These are phyloP conservation scores for Plagodis dolabraria DNA, from an alignment of 2,888 invertebrate species.

Conservation along the genomic window DNA sequence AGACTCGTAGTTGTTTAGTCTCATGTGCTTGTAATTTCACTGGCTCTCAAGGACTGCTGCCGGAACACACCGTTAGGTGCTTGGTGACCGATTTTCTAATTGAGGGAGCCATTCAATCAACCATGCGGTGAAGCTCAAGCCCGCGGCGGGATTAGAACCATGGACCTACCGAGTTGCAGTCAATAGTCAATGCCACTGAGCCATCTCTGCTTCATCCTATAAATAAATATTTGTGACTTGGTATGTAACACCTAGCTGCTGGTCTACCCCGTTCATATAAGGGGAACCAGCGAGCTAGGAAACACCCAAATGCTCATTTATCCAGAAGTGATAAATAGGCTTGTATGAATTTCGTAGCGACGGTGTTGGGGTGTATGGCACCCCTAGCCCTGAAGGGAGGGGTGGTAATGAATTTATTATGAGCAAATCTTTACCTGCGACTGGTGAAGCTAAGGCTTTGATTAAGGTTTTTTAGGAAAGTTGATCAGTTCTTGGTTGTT, in stretches of 20 bases:
- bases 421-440: conserved; percentile 39
- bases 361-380: conserved; percentile 22
- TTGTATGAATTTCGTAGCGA: conserved; percentile 57
- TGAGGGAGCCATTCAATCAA: too few relatives aligned
- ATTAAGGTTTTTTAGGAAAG: conserved; percentile 15
- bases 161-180: too few relatives aligned
- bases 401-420: conserved; percentile 40
- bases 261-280: conserved; percentile 20
- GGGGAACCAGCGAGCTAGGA: conserved; percentile 52
- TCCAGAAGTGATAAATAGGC: conserved; percentile 78
- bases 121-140: too few relatives aligned
- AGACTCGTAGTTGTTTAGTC: too few relatives aligned
- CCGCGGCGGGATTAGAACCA: too few relatives aligned
- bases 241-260: conserved; percentile 11
- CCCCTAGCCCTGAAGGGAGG: conserved; percentile 19
- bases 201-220: too few relatives aligned
- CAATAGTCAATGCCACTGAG: too few relatives aligned
- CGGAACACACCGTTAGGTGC: too few relatives aligned
- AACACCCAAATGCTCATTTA: conserved; percentile 71
- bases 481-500: conserved; percentile 1
- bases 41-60: too few relatives aligned
- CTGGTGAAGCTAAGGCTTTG: conserved; percentile 10
- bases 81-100: too few relatives aligned
- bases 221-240: too few relatives aligned
- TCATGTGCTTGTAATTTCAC: too few relatives aligned